These are phyloP conservation scores for Nebria brevicollis DNA, from an alignment of 2,888 invertebrate genomes.

Conservation along the genomic window DNA sequence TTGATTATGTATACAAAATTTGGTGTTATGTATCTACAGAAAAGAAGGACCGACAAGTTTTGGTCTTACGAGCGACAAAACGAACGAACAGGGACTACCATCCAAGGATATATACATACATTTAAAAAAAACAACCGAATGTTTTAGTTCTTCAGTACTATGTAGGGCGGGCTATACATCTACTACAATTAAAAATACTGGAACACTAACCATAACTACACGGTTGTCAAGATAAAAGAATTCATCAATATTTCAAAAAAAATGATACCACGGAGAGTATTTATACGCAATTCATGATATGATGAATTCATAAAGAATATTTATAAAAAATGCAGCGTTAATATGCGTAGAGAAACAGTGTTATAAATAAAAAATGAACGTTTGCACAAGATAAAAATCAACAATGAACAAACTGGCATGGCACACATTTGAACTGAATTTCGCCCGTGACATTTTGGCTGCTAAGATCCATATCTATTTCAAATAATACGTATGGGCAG, in stretches of 20 bases:
- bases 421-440: conserved; percentile 22
- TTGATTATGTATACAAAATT: too few species aligned
- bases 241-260: neutral
- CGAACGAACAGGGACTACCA: too few species aligned
- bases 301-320: neutral
- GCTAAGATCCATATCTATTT: conserved; percentile 27
- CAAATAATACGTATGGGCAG: conserved; percentile 13
- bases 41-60: too few species aligned
- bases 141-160: too few species aligned
- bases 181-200: too few species aligned
- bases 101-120: too few species aligned
- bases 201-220: too few species aligned
- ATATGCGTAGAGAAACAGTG: neutral
- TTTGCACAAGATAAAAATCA: neutral
- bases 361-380: neutral
- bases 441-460: conserved; percentile 41
- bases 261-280: neutral
- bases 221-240: neutral
- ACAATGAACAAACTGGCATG: neutral
- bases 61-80: too few species aligned
- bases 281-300: neutral
- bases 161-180: too few species aligned
- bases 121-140: too few species aligned
- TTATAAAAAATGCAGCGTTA: neutral
- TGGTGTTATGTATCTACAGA: too few species aligned